Evolutionary conservation across 2,888 invertebrate species (phyloP).

Genomic region (Lasioglossum leucozonium): DNA sequence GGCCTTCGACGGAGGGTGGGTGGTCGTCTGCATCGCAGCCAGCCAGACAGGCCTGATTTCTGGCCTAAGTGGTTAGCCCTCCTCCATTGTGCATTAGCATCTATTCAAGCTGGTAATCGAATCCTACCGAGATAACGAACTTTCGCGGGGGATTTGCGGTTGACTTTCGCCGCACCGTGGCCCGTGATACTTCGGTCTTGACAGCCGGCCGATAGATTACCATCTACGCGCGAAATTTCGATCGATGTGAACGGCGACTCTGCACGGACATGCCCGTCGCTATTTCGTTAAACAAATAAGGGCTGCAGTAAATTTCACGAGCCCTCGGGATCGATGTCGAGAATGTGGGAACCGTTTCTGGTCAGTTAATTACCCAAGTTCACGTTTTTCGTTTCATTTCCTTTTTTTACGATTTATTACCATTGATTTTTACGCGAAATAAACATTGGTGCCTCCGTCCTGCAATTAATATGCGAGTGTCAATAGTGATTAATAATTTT

Average conservation of each 20-base stretch:
- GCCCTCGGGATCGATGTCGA: not conserved
- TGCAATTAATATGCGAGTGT: no score
- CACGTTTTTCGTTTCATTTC: no score
- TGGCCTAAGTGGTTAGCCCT: conserved; percentile 73
- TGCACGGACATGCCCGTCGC: no score
- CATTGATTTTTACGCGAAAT: no score
- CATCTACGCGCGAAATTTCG: not conserved
- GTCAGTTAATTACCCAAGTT: no score
- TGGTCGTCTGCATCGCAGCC: conserved; percentile 53
- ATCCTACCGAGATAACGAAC: conserved; percentile 78
- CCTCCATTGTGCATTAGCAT: conserved; percentile 84
- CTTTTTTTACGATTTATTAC: no score
- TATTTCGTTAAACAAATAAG: no score
- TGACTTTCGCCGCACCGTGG: conserved; percentile 75
- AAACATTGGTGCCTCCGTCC: no score
- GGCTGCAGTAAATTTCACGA: not conserved
- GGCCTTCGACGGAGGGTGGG: conserved; percentile 74
- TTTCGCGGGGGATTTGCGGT: conserved; percentile 82
- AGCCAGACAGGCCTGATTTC: conserved; percentile 69
- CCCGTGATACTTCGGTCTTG: conserved; percentile 18
- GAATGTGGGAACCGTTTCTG: no score
- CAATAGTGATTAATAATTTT: no score
- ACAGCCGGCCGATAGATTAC: conserved; percentile 13
- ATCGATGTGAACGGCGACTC: no score
- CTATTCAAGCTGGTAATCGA: conserved; percentile 84